Base-by-base conservation (phyloP, 2,113 vertebrate genomes). In the Neolamprologus caudopunctatus region DNA sequence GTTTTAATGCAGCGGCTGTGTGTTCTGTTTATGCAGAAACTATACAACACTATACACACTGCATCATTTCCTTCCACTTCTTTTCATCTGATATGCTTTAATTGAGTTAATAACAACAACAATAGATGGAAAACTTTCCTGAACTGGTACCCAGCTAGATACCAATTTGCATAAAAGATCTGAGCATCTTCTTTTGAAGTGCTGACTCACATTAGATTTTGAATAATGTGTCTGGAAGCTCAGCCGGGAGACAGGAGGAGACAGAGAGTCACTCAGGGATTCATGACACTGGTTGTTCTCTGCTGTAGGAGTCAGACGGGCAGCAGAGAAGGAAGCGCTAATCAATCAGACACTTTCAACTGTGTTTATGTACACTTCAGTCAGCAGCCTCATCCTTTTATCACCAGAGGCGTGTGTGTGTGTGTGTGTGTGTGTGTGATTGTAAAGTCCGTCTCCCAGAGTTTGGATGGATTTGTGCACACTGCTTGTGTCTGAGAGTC, bases 261-360 rank as follows among this genome's bases (percentile, higher is more conserved):
- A 42, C 58, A 40, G 21, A 51, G 9, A 63, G 31, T 81, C 73
- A 78, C 16, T 78, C 40, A 12, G 42, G 42, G 14, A 75, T 47
- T 75, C 55, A 68, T 53, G 58, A 53, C 40, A 45, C 50, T 58
- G 53, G 51, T 80, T 53, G 53, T 26, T 83, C 86, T 71, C 61
- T 47, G 24, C 50, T 81, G 86, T 33, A 84, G 83, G 31, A 89
- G 85, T 40, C 83, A 82, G 81, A 88, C 86, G 24, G 68, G 11
- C 81, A 75, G 81, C 83, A 11, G 47, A 73, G 63, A 58, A 50
- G 82, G 42, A 78, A 54, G 81, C 63, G 10, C 28, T 80, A 86
- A 93, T 92, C 87, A 91, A 89, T 91, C 88, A 85, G 83, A 50
- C 61, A 37, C 28, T 31, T 92, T 88, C 66, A 81, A 89, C 86